These are phyloP conservation scores for Synanthedon tipuliformis DNA, from an alignment of 2,888 invertebrate genomes.

Conservation along the genomic window DNA sequence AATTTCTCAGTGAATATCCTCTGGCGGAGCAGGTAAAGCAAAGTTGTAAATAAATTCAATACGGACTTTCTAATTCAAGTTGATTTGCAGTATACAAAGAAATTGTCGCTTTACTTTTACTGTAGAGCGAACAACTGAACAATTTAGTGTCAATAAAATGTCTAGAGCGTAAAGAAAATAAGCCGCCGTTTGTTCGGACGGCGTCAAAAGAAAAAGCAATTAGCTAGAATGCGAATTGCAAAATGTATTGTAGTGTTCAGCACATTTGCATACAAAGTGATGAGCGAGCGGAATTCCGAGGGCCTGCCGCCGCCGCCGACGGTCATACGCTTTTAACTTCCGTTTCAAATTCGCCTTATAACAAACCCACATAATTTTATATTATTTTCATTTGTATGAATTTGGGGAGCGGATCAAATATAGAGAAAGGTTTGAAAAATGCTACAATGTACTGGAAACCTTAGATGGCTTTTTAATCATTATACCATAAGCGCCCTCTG, in stretches of 20 bases:
- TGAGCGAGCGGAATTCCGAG: conserved; percentile 31
- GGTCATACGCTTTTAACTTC: conserved; percentile 31
- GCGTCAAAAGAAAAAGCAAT: conserved; percentile 59
- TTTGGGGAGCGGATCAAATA: no score
- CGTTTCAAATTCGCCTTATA: conserved; percentile 27
- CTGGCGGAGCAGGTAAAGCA: no score
- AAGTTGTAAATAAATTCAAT: no score
- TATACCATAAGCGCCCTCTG: no score
- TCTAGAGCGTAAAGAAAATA: conserved; percentile 34
- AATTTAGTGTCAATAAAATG: conserved; percentile 34
- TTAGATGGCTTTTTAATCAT: no score
- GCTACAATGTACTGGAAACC: no score
- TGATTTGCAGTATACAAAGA: not conserved
- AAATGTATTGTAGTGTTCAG: conserved; percentile 51
- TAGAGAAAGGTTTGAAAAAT: no score
- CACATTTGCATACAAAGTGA: conserved; percentile 57
- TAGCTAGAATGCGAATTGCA: conserved; percentile 56
- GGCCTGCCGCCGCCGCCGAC: conserved; percentile 14
- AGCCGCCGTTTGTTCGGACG: conserved; percentile 33
- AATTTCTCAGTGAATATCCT: no score
- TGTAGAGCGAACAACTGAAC: conserved; percentile 1
- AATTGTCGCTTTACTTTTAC: not conserved
- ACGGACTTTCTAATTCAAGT: no score
- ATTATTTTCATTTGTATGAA: no score
- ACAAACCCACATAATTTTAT: no score